Evolutionary conservation across 2,888 invertebrate species (phyloP).

Genomic region (Prosapia bicincta): DNA sequence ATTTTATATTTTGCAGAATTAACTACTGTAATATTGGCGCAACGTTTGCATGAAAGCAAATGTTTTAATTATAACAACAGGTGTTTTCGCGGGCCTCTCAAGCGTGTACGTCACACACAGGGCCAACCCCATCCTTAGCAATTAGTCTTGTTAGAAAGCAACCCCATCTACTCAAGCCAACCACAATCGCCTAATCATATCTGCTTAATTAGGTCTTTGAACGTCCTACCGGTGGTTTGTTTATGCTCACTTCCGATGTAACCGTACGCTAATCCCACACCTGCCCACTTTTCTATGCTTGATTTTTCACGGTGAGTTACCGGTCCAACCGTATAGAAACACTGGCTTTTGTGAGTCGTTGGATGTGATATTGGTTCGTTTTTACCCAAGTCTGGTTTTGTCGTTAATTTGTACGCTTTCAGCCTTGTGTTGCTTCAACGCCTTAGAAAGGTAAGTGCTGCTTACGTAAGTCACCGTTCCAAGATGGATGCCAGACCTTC

Average conservation of each 20-base stretch:
- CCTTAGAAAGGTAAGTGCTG: no score
- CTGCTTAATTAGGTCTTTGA: not conserved
- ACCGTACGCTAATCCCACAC: not conserved
- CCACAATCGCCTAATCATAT: not conserved
- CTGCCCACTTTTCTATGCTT: not conserved
- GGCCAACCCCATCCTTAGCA: not conserved
- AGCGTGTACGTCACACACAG: not conserved
- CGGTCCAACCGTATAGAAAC: not conserved
- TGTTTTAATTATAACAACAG: no score
- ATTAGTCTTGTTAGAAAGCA: not conserved
- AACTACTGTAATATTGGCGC: no score
- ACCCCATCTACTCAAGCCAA: not conserved
- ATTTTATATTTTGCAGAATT: no score
- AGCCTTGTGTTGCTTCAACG: no score
- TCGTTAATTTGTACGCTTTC: not conserved
- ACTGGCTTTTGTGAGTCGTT: not conserved
- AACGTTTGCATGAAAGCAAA: no score
- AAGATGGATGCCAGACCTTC: no score
- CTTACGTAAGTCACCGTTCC: no score
- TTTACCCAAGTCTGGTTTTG: not conserved
- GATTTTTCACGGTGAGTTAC: not conserved
- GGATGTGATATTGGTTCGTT: not conserved
- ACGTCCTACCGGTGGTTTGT: not conserved
- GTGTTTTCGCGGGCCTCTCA: not conserved
- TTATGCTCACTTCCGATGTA: not conserved